These are phyloP conservation scores for Sardina pilchardus DNA, from an alignment of 2,113 vertebrate genomes.

Conservation along the genomic window DNA sequence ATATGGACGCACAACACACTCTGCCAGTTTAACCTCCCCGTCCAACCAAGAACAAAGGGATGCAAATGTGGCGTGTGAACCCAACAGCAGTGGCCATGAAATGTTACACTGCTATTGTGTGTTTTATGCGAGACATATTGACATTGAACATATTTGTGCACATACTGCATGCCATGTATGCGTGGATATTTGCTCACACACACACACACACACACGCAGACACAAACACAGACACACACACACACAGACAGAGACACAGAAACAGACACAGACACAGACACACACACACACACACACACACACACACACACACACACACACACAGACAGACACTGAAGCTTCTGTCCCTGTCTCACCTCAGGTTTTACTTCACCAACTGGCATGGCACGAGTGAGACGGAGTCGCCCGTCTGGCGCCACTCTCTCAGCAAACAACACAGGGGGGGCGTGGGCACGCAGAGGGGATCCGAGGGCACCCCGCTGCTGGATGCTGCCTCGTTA, in stretches of 20 bases:
- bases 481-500: conserved; percentile 84
- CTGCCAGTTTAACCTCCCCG: not conserved
- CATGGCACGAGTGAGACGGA: conserved; percentile 90
- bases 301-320: not conserved
- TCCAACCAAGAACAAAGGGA: not conserved
- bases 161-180: not conserved
- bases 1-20: not conserved
- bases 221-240: too few species aligned
- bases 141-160: not conserved
- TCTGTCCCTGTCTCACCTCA: conserved; percentile 51
- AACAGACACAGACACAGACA: not conserved
- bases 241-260: not conserved
- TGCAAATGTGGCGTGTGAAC: not conserved
- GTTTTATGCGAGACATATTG: not conserved
- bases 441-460: conserved; percentile 72
- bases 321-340: not conserved
- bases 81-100: not conserved
- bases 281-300: not conserved
- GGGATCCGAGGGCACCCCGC: conserved; percentile 81
- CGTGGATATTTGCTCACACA: not conserved
- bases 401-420: conserved; percentile 89
- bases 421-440: conserved; percentile 82
- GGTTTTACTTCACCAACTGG: conserved; percentile 97
- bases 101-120: not conserved
- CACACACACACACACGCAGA: not conserved